phyloP scores from a whole-genome alignment of 2,797 vertebrate species.

The Apodemus agrarius region DNA sequence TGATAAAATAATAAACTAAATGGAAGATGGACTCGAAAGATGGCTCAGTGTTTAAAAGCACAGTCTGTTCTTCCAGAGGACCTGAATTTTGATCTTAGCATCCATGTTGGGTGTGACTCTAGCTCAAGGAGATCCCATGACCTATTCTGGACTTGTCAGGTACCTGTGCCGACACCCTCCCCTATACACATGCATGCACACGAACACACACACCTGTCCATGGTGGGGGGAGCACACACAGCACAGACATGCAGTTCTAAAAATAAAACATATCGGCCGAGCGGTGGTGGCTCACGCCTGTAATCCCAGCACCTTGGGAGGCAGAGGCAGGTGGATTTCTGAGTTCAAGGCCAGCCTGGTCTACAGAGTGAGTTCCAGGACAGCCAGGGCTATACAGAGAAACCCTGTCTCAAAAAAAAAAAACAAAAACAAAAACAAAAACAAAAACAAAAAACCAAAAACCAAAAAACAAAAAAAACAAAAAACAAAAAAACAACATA shows the following conservation, averaged over 20 bases:
- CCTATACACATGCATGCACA: accelerated
- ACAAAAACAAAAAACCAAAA: too few relatives aligned
- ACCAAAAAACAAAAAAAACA: too few relatives aligned
- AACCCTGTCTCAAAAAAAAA: too few relatives aligned
- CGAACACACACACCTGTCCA: neutral
- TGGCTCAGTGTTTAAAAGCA: neutral
- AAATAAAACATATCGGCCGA: neutral
- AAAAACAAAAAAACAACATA: neutral
- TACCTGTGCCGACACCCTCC: neutral
- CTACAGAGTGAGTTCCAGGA: too few relatives aligned
- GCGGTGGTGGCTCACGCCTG: too few relatives aligned
- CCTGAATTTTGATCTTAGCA: neutral
- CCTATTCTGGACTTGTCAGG: neutral
- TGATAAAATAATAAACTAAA: neutral
- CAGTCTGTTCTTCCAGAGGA: neutral
- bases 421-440: too few relatives aligned
- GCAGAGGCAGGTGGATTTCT: too few relatives aligned
- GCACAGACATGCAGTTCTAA: neutral
- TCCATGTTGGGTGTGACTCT: neutral
- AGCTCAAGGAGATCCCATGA: neutral
- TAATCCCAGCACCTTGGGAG: too few relatives aligned
- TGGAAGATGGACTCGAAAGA: neutral
- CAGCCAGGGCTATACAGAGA: too few relatives aligned
- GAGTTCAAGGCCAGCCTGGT: too few relatives aligned
- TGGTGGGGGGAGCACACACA: too few relatives aligned